Evolutionary conservation across 1,140 invertebrate genomes (phyloP), one percentile per base, ranked within the genome.

Genomic region (Meloidogyne exigua): DNA sequence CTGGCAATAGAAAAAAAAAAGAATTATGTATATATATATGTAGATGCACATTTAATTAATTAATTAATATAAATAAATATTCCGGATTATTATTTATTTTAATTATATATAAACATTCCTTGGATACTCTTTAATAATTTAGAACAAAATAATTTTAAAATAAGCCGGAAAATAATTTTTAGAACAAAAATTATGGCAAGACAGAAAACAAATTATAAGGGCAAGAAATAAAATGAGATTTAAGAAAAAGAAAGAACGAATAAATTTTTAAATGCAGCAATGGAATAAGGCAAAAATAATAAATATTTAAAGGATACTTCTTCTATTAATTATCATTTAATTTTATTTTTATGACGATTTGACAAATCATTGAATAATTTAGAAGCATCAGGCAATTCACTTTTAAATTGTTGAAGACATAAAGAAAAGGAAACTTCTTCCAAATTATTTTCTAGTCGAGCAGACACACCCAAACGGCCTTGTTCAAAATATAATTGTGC

Each of bases 321-420:
- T 57, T 12, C 18, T 57, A 57, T n/a, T n/a, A 44, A 1, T 15
- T 15, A 57, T 57, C 49, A n/a, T 57, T 57, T 57, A 57, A 12
- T 57, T n/a, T n/a, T 57, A n/a, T n/a, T 7, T 57, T 57, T 57
- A 57, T 57, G 49, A n/a, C 49, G 49, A 57, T 18, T 57, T 57
- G 49, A 57, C 9, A 57, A 1, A 57, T 57, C 49, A 57, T 78
- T 67, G 66, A 84, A 76, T n/a, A 84, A 66, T 64, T 85, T 85
- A 26, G 84, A 82, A 21, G 84, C 81, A 69, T 87, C 83, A 1
- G 84, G 84, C 36, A 85, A 70, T 62, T 81, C 81, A 63, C 76
- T 80, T 44, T 85, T 84, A 15, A 85, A 39, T 42, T 85, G 81
- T 64, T 80, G 80, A 21, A 85, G 39, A 42, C 84, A 85, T 1